phyloP scores from a whole-genome alignment of 2,797 vertebrate species.

The Odontamblyopus rebecca region DNA sequence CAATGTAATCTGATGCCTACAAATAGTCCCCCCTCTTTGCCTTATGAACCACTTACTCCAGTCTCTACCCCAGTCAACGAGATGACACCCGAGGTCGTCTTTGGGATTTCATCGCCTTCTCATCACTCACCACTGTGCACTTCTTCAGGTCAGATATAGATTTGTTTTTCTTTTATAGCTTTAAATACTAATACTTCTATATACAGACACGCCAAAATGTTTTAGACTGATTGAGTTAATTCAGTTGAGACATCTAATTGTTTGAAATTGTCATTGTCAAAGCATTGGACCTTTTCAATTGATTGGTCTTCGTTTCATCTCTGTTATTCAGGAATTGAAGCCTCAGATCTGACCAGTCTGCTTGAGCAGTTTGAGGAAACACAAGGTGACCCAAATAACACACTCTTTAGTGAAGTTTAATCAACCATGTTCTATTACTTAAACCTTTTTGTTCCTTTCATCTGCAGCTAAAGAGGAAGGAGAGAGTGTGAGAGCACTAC shows the following conservation, averaged over 20 bases:
- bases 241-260: too few species aligned
- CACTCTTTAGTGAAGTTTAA: not conserved
- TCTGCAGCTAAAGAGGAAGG: constrained; percentile 80
- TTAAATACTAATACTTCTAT: too few species aligned
- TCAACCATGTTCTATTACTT: not conserved
- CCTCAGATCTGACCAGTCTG: constrained; percentile 90
- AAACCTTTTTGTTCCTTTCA: constrained; percentile 30
- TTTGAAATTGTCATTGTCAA: too few species aligned
- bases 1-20: not conserved
- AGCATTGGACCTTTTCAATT: not conserved
- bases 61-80: not conserved
- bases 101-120: not conserved
- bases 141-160: constrained; percentile 43
- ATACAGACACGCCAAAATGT: too few species aligned
- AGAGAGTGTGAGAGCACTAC: constrained; percentile 17
- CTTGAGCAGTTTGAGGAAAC: constrained; percentile 95
- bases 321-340: constrained; percentile 85
- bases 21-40: not conserved
- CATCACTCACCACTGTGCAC: constrained; percentile 7
- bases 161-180: too few species aligned
- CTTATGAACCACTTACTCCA: not conserved
- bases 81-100: not conserved
- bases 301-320: not conserved
- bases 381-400: constrained; percentile 78
- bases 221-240: too few species aligned